phyloP scores from a whole-genome alignment of 2,888 invertebrate species.

The Drosophila affinis region DNA sequence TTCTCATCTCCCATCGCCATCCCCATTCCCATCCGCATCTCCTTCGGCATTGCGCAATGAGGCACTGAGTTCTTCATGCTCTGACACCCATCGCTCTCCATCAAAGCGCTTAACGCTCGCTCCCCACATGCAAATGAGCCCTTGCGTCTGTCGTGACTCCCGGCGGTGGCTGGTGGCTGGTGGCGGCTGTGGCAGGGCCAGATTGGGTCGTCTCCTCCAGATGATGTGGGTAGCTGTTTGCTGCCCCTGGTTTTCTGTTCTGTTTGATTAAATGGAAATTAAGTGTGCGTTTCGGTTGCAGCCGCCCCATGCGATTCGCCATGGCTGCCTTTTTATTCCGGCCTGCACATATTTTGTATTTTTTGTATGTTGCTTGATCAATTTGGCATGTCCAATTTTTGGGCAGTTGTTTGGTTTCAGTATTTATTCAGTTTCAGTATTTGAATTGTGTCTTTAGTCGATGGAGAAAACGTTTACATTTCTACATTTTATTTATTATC shows the following conservation, averaged over 20 bases:
- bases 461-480: no score
- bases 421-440: background rate
- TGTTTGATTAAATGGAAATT: slow-evolving; percentile 76
- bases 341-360: slow-evolving; percentile 15
- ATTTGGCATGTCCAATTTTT: slow-evolving; percentile 9
- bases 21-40: background rate
- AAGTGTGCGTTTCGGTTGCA: slow-evolving; percentile 63
- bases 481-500: background rate
- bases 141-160: slow-evolving; percentile 57
- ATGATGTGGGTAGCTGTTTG: slow-evolving; percentile 55
- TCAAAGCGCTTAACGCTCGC: slow-evolving; percentile 67
- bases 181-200: background rate
- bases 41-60: slow-evolving; percentile 49
- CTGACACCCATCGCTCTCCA: slow-evolving; percentile 54
- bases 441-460: background rate
- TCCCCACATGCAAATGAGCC: slow-evolving; percentile 80
- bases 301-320: slow-evolving; percentile 58
- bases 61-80: slow-evolving; percentile 54
- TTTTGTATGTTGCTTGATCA: slow-evolving; percentile 19
- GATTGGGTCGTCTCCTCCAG: slow-evolving; percentile 50
- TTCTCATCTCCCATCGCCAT: no score
- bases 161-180: slow-evolving; percentile 5
- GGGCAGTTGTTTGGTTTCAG: background rate
- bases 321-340: slow-evolving; percentile 50
- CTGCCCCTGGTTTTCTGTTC: slow-evolving; percentile 53